Base-by-base conservation (phyloP, 2,113 vertebrate genomes). In the Stigmatopora nigra region DNA sequence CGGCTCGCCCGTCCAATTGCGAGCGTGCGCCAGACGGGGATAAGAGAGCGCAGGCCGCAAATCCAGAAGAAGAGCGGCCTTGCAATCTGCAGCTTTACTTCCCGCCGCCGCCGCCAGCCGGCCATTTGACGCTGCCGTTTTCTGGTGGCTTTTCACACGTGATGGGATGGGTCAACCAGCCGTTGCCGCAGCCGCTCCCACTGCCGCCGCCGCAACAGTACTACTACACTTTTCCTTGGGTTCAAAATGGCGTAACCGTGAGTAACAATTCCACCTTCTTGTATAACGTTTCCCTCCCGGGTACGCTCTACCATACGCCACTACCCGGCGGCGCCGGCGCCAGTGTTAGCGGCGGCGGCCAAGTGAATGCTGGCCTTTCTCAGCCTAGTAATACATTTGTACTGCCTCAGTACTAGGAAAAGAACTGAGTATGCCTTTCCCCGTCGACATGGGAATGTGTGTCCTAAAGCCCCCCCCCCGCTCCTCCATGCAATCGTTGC, bases 61-160 rank as follows among this genome's bases (percentile, higher is more conserved):
- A 31, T 31, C 1, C 16, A 13, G 52, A 20, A 11, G 7, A 3
- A 14, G 48, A 1, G 5, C 1, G 19, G 48, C 2, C 46, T 19
- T 58, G 61, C 31, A 13, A 13, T 31, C 48, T 13, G 7, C 66
- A 62, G 19, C 10, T 53, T 66, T 17, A 57, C 49, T 17, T 31
- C 16, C 10, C 16, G 20, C 67, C 38, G 15, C 14, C 19, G 31
- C 67, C 38, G 15, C 14, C 19, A 25, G 15, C n/a, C 19, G 48
- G 25, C 22, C 2, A 1, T 6, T 31, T 46, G 2, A 31, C 6
- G 15, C 3, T 17, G 7, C 59, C 46, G 2, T 17, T 64, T 22
- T 7, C 6, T 38, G 53, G 14, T 35, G 6, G 47, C 31, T 17
- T 1, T 45, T 62, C 13, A 12, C 0, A 0, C 0, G 0, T 4